phyloP scores from a whole-genome alignment of 64 coral and sea anemone species.

The Actinia tenebrosa region DNA sequence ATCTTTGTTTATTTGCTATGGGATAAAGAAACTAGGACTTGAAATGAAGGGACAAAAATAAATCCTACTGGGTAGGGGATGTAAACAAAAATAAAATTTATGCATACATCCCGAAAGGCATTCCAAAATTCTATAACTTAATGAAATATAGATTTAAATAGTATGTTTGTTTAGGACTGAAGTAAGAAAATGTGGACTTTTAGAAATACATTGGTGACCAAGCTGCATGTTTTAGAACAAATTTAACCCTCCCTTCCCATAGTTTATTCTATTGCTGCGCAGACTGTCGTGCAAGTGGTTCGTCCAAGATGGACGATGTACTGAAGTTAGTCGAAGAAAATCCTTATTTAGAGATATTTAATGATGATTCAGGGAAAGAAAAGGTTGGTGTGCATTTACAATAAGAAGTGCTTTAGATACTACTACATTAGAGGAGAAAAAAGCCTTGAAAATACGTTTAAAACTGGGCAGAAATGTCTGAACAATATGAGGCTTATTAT shows the following conservation, averaged over 20 bases:
- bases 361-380: slow-evolving; percentile 31
- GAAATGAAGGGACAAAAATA: background rate
- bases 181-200: background rate
- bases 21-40: background rate
- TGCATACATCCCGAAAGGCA: background rate
- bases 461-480: background rate
- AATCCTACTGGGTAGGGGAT: background rate
- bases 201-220: background rate
- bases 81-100: background rate
- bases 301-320: background rate
- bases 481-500: background rate
- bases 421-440: background rate
- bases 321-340: background rate
- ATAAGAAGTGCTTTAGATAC: background rate
- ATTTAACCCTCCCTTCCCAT: background rate
- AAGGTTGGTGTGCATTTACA: slow-evolving; percentile 29
- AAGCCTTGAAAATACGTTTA: background rate
- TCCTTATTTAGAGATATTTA: slow-evolving; percentile 55
- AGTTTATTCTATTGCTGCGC: background rate
- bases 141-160: background rate
- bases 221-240: background rate
- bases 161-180: background rate
- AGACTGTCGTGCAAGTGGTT: background rate
- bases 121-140: background rate
- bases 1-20: slow-evolving; percentile 54